Evolutionary conservation across 2,888 invertebrate species (phyloP), one percentile per base, ranked within the genome.

Genomic region (Drosophila pegasa): DNA sequence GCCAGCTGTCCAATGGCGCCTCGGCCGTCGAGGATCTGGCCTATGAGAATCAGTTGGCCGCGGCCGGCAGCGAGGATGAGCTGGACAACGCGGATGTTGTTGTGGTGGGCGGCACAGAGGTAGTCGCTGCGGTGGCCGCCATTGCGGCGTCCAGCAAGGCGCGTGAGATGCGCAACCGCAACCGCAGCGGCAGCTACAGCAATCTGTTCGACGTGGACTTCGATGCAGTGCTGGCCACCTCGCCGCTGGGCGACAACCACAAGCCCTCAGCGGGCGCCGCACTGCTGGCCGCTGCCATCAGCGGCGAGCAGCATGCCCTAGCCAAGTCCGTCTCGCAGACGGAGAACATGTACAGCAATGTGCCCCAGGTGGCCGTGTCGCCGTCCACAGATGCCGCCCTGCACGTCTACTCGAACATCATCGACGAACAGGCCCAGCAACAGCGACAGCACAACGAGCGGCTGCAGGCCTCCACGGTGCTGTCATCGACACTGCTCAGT

Each of bases 301-400:
- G 50, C 29, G 81, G 87, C 31, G 78, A 71, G 12, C 72, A 78
- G 47, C 78, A 56, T 16, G 52, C 27, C 31, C 72, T 89, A 35
- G 67, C 75, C 33, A 90, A 90, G 74, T 90, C 91, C 5, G 80
- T 90, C 10, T 90, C 91, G 2, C 90, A 91, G 71, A 84, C 89
- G 5, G 92, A 92, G 75, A 92, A 92, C 68, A 90, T 92, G 81
- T 92, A 92, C 78, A 92, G 91, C 80, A 92, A 92, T 81, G 89
- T 92, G 78, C 91, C 91, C 55, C 89, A 86, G 69, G 79, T 69
- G 70, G 65, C 57, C 6, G 58, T 56, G 9, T 69, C 76, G 16
- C 72, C 78, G 43, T 66, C 88, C 57, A 76, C 83, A 29, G 91
- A 90, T 76, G 76, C 90, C 48, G 88, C 88, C 56, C 76, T 92